Conservation (phyloP, 2,888 invertebrate species). For the Apocheima hispidaria region DNA sequence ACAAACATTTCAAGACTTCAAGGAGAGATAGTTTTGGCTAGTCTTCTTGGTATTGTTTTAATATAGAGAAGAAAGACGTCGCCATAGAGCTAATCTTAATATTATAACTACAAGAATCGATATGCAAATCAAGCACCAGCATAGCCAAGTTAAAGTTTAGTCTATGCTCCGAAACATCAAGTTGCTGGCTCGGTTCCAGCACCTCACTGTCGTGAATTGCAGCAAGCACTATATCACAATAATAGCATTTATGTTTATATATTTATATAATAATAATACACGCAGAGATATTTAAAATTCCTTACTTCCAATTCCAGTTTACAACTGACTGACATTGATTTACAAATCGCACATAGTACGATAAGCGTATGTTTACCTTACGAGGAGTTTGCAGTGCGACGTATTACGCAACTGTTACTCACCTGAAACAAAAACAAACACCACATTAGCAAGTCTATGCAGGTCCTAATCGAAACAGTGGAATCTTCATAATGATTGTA, state of each 20-base stretch:
- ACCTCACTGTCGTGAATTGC: not conserved
- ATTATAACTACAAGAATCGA: slow-evolving; percentile 2
- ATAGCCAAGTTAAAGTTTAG: slow-evolving; percentile 14
- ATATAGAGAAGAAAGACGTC: not conserved
- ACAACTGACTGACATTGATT: slow-evolving; percentile 28
- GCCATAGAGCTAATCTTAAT: slow-evolving; percentile 2
- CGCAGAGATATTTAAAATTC: slow-evolving; percentile 3
- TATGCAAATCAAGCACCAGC: slow-evolving; percentile 19
- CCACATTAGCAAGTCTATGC: slow-evolving; percentile 53
- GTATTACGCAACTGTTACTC: slow-evolving; percentile 64
- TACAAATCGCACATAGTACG: slow-evolving; percentile 42
- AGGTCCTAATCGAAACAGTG: slow-evolving; percentile 54
- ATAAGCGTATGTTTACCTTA: slow-evolving; percentile 53
- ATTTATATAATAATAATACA: not conserved
- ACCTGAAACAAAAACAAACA: slow-evolving; percentile 67
- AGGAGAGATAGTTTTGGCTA: too few species aligned
- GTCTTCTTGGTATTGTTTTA: not conserved
- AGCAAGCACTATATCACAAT: not conserved
- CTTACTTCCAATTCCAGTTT: slow-evolving; percentile 5
- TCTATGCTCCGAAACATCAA: slow-evolving; percentile 4
- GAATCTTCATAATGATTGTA: slow-evolving; percentile 39
- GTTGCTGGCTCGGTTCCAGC: slow-evolving; percentile 18
- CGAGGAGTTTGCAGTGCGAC: slow-evolving; percentile 37
- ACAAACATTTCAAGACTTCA: not conserved
- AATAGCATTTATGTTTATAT: not conserved